Conservation (phyloP, 2,797 vertebrate genomes). For the Miopithecus talapoin region DNA sequence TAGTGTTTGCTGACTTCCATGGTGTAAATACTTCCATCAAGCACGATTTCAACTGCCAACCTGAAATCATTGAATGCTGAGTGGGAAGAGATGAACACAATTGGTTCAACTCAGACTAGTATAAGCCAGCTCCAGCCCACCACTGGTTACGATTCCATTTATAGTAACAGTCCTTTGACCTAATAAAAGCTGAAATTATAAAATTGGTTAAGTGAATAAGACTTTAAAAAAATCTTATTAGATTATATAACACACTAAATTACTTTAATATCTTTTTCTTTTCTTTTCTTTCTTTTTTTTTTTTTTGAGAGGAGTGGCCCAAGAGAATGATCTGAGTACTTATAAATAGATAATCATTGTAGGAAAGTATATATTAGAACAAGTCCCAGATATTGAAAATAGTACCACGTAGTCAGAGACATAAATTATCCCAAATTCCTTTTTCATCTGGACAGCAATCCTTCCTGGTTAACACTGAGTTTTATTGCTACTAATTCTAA, state of each 20-base stretch:
- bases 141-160: background rate
- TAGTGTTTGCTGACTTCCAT: background rate
- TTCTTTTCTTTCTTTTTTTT: background rate
- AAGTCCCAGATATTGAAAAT: background rate
- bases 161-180: background rate
- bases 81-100: background rate
- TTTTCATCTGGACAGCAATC: background rate
- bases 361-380: background rate
- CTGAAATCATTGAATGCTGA: background rate
- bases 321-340: background rate
- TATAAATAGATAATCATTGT: background rate
- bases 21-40: background rate
- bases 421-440: background rate
- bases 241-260: background rate
- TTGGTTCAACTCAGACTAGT: background rate
- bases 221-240: background rate
- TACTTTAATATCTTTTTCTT: background rate
- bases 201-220: background rate
- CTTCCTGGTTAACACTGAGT: background rate
- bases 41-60: background rate
- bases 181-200: background rate
- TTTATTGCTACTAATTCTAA: constrained; percentile 45
- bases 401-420: background rate
- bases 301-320: background rate
- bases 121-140: background rate